Conservation (phyloP, 2,888 invertebrate species). For the Chalcosyrphus nemorum region DNA sequence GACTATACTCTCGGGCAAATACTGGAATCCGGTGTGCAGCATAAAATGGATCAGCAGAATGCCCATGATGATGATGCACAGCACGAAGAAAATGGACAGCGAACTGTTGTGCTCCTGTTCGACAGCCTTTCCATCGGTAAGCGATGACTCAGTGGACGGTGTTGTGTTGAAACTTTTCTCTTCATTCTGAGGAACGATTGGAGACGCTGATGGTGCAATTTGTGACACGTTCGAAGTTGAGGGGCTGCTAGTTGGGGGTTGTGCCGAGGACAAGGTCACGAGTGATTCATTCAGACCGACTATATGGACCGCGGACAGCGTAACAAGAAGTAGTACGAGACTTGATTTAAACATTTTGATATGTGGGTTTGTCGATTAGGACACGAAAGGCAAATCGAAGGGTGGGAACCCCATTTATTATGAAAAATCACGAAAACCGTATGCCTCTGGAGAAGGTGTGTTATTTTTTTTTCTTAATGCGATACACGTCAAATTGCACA, state of each 20-base stretch:
- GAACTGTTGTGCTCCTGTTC: constrained; percentile 98
- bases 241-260: too few relatives aligned
- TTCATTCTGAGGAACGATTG: constrained; percentile 19
- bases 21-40: constrained; percentile 97
- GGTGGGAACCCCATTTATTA: constrained; percentile 50
- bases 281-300: constrained; percentile 42
- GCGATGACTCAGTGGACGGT: constrained; percentile 88
- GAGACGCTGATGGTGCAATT: neutral
- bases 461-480: neutral
- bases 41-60: constrained; percentile 97
- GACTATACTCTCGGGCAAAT: constrained; percentile 98
- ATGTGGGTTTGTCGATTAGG: constrained; percentile 43
- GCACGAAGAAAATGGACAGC: constrained; percentile 98
- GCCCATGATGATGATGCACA: constrained; percentile 96
- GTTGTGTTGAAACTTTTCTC: constrained; percentile 78
- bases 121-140: constrained; percentile 94
- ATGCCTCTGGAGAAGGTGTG: neutral
- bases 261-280: neutral
- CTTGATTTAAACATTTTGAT: constrained; percentile 29
- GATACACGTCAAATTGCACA: neutral
- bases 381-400: neutral
- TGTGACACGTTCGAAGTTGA: constrained; percentile 26
- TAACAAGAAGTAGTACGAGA: constrained; percentile 2
- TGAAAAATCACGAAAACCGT: neutral
- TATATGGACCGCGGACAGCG: neutral